Conservation (phyloP, 1,140 invertebrate genomes). For the Tetragonula clypearis region DNA sequence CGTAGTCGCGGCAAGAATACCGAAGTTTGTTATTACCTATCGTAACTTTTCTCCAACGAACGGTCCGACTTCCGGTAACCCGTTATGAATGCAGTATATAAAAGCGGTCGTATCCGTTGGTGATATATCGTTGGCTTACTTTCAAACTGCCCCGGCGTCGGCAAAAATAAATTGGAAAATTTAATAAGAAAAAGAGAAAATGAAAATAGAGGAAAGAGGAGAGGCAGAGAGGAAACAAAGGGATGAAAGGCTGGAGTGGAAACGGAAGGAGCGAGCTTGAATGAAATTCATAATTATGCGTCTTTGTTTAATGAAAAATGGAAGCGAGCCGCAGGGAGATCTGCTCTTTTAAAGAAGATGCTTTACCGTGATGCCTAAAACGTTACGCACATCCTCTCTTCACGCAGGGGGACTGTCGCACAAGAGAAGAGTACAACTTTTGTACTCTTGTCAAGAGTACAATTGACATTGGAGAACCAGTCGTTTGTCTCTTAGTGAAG, state of each 20-base stretch:
- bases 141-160: not conserved
- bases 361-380: not conserved
- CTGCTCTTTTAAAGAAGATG: not conserved
- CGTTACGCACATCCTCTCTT: not conserved
- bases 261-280: not conserved
- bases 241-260: too few species aligned
- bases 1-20: slow-evolving; percentile 53
- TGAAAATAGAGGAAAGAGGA: not conserved
- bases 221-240: not conserved
- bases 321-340: not conserved
- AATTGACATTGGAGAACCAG: not conserved
- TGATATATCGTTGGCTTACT: not conserved
- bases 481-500: not conserved
- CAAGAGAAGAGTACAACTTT: not conserved
- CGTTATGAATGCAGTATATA: slow-evolving; percentile 32
- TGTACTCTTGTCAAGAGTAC: not conserved
- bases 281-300: slow-evolving; percentile 31
- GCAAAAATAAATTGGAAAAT: slow-evolving; percentile 19
- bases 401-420: not conserved
- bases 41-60: slow-evolving; percentile 46
- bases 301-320: slow-evolving; percentile 23
- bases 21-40: slow-evolving; percentile 61
- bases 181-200: slow-evolving; percentile 2
- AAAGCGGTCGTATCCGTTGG: not conserved
- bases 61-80: not conserved